Base-by-base conservation (phyloP, 2,113 vertebrate species). In the Rhagologus leucostigma region DNA sequence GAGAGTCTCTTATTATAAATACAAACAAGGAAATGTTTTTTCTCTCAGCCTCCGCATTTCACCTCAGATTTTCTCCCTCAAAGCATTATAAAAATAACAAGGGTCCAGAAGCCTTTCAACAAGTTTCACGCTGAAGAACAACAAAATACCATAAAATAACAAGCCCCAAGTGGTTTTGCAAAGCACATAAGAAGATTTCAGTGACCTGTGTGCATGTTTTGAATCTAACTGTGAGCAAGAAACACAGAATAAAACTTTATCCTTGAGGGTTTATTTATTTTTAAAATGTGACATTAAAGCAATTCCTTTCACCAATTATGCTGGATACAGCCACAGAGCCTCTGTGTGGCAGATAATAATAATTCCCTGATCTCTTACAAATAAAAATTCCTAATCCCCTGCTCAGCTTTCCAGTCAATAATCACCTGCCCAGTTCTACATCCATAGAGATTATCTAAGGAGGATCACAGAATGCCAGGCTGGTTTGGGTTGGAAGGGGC, bases 361-460 rank as follows among this genome's bases (percentile, higher is more conserved):
- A 39, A 52, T 14, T 76, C n/a, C 53, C 68, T 18, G 44, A n/a
- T 8, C 17, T 84, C 20, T 53, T 57, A 55, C 5, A 57, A 46
- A 83, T 18, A 30, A 50, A 49, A 81, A 17, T 6, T 3, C 16
- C 37, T 19, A 27, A 52, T 53, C 10, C 67, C 37, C 41, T 44
- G 21, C 69, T 26, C 41, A 70, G 56, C 21, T 89, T 47, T 65
- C 60, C 41, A 53, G 30, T 22, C 39, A 33, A 26, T 10, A 4
- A 44, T 24, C 30, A 65, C 46, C 41, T 42, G 20, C 57, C 14
- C 19, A 63, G 11, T 35, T 70, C 39, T n/a, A 55, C 27, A 59
- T 35, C 49, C 35, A 7, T 2, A 7, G 0, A 5, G 44, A 16
- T 46, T 5, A 42, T 49, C 20, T 11, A 3, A 33, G n/a, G 39